These are phyloP conservation scores for Eurois occulta DNA, from an alignment of 2,888 invertebrate genomes.

Conservation along the genomic window DNA sequence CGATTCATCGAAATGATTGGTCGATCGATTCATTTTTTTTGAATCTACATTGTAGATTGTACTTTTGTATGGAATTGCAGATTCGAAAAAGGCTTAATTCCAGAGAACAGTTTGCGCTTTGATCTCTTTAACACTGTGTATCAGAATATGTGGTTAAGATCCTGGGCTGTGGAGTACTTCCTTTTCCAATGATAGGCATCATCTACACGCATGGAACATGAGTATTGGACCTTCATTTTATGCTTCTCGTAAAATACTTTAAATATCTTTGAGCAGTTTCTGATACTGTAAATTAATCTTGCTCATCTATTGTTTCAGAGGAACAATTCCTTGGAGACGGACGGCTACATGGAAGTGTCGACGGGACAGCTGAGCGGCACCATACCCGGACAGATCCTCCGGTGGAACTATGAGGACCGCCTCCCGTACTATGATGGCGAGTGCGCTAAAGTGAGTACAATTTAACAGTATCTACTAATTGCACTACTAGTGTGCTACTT, in stretches of 20 bases:
- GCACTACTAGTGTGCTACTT: too few relatives aligned
- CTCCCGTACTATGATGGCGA: conserved; percentile 87
- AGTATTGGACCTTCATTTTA: fast-evolving
- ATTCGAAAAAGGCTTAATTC: not conserved
- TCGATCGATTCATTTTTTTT: too few relatives aligned
- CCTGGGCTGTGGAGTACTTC: not conserved
- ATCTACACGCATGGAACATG: not conserved
- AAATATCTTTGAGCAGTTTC: not conserved
- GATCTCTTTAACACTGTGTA: not conserved
- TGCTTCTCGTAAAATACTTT: conserved; percentile 6
- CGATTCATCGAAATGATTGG: too few relatives aligned
- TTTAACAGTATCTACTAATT: not conserved
- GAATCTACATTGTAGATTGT: too few relatives aligned
- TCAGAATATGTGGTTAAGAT: not conserved
- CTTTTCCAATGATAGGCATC: not conserved
- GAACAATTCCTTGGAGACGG: conserved; percentile 93
- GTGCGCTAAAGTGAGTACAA: conserved; percentile 79
- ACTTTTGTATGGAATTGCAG: not conserved
- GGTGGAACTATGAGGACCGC: conserved; percentile 93
- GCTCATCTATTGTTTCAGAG: conserved; percentile 88
- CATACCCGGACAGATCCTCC: conserved; percentile 92
- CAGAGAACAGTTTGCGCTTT: not conserved
- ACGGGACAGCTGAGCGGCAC: conserved; percentile 92
- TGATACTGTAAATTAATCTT: not conserved
- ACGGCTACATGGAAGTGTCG: conserved; percentile 94